Evolutionary conservation across 1,140 invertebrate genomes (phyloP).

Genomic region (Luehdorfia chinensis): DNA sequence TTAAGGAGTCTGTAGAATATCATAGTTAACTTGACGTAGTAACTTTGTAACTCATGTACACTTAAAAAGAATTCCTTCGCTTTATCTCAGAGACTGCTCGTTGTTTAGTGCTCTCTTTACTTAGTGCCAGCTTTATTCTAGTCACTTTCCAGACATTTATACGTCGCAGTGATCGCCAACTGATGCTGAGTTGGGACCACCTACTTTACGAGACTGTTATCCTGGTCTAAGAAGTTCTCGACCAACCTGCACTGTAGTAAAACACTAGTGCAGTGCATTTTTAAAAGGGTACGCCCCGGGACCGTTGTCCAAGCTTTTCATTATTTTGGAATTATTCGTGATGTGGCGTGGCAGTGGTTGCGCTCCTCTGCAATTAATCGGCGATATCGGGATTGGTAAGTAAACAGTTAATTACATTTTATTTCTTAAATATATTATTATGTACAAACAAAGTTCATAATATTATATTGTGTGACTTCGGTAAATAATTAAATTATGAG

Average conservation of each 20-base stretch:
- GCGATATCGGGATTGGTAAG: slow-evolving; percentile 37
- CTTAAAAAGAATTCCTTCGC: slow-evolving; percentile 1
- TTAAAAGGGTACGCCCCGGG: slow-evolving; percentile 66
- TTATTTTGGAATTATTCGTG: slow-evolving; percentile 73
- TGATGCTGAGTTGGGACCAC: slow-evolving; percentile 35
- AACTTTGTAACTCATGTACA: background rate
- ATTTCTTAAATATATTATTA: background rate
- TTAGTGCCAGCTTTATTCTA: slow-evolving; percentile 10
- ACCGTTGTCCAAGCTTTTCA: slow-evolving; percentile 55
- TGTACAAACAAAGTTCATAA: too few species aligned
- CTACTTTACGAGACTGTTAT: slow-evolving; percentile 60
- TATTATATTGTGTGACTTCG: too few species aligned
- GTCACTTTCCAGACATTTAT: slow-evolving; percentile 5
- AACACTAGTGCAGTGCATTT: slow-evolving; percentile 70
- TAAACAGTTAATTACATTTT: slow-evolving; percentile 33
- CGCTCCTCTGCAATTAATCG: slow-evolving; percentile 28
- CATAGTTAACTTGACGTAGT: background rate
- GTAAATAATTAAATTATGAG: too few species aligned
- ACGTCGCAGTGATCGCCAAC: slow-evolving; percentile 24
- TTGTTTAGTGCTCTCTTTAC: slow-evolving; percentile 7
- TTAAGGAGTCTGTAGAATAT: background rate
- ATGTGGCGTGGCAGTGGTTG: slow-evolving; percentile 35
- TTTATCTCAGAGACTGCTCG: slow-evolving; percentile 7
- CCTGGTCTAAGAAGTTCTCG: slow-evolving; percentile 48
- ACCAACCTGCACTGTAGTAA: slow-evolving; percentile 65